Evolutionary conservation across 2,113 vertebrate genomes (phyloP).

Genomic region (Vulpes ferrilata): DNA sequence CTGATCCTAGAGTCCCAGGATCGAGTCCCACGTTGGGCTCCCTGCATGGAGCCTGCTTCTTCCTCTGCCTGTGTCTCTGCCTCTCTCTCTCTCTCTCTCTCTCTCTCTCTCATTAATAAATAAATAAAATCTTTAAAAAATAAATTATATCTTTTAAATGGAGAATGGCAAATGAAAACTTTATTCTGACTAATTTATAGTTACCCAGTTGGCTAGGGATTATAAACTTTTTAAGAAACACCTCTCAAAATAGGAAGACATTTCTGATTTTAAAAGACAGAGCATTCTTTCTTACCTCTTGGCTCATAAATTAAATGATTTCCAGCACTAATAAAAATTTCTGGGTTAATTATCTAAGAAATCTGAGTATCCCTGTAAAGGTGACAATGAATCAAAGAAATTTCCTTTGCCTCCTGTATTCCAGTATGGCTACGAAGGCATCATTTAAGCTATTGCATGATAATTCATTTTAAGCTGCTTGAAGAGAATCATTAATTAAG

Average conservation of each 20-base stretch:
- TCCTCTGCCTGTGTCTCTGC: too few species aligned
- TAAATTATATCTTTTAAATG: conserved; percentile 48
- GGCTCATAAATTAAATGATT: conserved; percentile 32
- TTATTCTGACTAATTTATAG: conserved; percentile 59
- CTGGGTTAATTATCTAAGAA: conserved; percentile 58
- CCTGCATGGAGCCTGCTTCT: too few species aligned
- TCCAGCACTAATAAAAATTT: conserved; percentile 37
- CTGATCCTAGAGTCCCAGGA: too few species aligned
- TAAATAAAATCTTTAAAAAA: too few species aligned
- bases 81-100: too few species aligned
- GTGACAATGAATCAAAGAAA: conserved; percentile 28
- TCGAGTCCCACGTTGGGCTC: too few species aligned
- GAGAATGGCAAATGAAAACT: conserved; percentile 59
- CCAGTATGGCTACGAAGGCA: not conserved
- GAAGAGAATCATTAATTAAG: conserved; percentile 44
- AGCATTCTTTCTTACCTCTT: not conserved
- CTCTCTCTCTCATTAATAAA: too few species aligned
- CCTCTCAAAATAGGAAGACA: not conserved
- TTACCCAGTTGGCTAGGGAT: conserved; percentile 43
- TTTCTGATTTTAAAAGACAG: conserved; percentile 9
- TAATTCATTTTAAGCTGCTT: conserved; percentile 38
- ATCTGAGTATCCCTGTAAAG: conserved; percentile 33
- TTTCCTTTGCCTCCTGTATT: not conserved
- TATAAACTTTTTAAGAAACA: conserved; percentile 57
- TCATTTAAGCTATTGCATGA: not conserved